Base-by-base conservation (phyloP, 2,797 vertebrate genomes). In the Hippocampus kuda region DNA sequence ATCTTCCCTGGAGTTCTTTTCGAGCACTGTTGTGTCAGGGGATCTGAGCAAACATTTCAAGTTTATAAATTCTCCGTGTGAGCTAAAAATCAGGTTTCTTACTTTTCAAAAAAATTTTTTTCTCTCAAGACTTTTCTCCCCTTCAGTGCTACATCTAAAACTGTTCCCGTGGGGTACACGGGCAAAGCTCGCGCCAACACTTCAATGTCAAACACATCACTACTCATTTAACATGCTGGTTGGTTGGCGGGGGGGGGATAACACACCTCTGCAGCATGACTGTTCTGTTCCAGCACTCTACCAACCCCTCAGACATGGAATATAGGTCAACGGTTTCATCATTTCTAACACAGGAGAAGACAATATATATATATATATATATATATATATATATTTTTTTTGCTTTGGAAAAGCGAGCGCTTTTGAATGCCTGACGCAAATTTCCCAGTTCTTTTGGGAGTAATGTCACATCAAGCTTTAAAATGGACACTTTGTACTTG, bases 291-390 rank as follows among this genome's bases (percentile, higher is more conserved):
- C 70, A 67, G 6, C 72, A 68, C 72, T 75, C 74, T 61, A 64
- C 38, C 75, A 80, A 72, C 53, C 69, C 53, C 61, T 57, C 60
- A 83, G 70, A 76, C 66, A n/a, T 30, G 67, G 62, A 87, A 85
- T 84, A 79, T 85, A 75, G 85, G 80, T 77, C 85, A 86, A 48
- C 44, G 27, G 1, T 64, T 64, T 44, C 62, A 64, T 64, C 62
- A 34, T 64, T 64, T 64, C 16, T 46, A 26, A 46, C 62, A 46
- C 62, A 44, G 20, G 63, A 27, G 44, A 65, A 65, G 62, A 64
- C 62, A 64, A 44, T n/a, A n/a, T n/a, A n/a, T n/a, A n/a, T n/a
- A n/a, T n/a, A n/a, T n/a, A n/a, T n/a, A n/a, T n/a, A n/a, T n/a
- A n/a, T n/a, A n/a, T n/a, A n/a, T n/a, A n/a, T n/a, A n/a, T n/a